Conservation (phyloP, 2,113 vertebrate species). For the Leptocoma aspasia region DNA sequence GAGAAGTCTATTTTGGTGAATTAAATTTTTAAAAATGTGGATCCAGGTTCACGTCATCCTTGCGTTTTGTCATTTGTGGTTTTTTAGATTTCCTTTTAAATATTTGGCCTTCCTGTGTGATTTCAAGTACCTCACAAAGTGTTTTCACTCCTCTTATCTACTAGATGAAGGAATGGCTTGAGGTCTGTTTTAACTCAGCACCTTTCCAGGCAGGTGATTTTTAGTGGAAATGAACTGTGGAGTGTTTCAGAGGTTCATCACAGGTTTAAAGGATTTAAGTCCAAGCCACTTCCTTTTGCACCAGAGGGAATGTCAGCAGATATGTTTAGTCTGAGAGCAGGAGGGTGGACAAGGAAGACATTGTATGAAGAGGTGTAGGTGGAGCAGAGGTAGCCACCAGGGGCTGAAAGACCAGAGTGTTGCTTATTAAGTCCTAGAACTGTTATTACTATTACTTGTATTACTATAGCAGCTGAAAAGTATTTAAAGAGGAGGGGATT, state of each 20-base stretch:
- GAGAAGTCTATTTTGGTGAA: neutral
- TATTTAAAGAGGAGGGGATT: neutral
- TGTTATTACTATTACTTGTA: neutral
- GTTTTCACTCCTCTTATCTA: neutral
- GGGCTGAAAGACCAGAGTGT: neutral
- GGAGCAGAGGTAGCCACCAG: neutral
- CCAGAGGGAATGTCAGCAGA: neutral
- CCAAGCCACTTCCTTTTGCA: neutral
- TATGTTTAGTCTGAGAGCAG: neutral
- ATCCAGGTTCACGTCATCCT: neutral
- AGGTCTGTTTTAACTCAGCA: neutral
- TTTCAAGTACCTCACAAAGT: neutral
- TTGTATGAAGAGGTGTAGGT: neutral
- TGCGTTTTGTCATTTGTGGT: accelerated
- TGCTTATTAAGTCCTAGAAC: neutral
- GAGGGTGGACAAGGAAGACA: neutral
- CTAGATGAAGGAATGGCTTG: neutral
- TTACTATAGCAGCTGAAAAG: neutral
- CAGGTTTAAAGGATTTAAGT: neutral
- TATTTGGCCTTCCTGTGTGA: neutral
- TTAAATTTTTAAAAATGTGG: neutral
- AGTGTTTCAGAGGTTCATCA: neutral
- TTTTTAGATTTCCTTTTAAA: neutral
- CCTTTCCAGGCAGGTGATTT: neutral
- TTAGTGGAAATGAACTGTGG: neutral